phyloP scores from a whole-genome alignment of 2,888 invertebrate genomes.

The Omphaloscelis lunosa region DNA sequence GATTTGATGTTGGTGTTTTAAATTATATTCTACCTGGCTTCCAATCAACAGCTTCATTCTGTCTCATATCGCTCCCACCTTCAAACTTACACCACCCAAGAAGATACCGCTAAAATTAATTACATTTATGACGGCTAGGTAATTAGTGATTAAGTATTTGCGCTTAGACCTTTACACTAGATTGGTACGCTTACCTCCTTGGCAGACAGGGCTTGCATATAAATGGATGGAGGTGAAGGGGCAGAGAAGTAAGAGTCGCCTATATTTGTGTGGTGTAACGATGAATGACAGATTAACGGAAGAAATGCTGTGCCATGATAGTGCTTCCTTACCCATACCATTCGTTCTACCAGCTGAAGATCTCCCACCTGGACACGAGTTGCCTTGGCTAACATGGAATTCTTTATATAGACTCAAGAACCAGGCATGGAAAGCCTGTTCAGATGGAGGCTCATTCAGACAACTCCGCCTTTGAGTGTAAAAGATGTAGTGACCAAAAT shows the following conservation, averaged over 20 bases:
- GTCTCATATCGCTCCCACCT: background rate
- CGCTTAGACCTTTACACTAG: conserved; percentile 55
- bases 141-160: conserved; percentile 73
- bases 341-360: background rate
- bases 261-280: conserved; percentile 1
- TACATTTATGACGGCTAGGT: conserved; percentile 69
- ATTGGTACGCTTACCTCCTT: conserved; percentile 38
- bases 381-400: background rate
- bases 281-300: background rate
- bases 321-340: background rate
- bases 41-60: background rate
- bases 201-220: conserved; percentile 49
- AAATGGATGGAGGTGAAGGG: conserved; percentile 24
- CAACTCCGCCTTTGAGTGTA: background rate
- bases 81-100: conserved; percentile 37
- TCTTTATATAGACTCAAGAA: no score
- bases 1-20: background rate
- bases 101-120: conserved; percentile 71
- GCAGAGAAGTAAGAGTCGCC: background rate
- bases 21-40: background rate
- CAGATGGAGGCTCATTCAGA: background rate
- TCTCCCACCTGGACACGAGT: background rate
- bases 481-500: background rate
- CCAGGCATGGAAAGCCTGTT: background rate
- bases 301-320: background rate